Percentiles rank a stretch among this genome's conserved stretches.
Conservation (phyloP, 2,113 vertebrate species). For the Cathartes aura region DNA sequence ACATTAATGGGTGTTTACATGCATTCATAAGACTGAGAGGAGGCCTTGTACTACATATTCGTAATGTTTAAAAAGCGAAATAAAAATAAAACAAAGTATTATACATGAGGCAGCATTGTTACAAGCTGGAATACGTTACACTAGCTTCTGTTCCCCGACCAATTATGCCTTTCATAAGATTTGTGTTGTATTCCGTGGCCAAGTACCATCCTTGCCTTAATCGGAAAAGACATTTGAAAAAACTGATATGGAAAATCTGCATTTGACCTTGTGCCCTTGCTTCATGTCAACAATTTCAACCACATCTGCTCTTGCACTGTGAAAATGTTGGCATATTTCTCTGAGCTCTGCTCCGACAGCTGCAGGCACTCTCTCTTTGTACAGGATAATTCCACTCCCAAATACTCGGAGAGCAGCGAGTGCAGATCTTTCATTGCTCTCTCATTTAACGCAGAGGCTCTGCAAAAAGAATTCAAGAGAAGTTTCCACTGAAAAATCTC, state of each 20-base stretch:
- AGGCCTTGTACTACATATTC: slow-evolving; percentile 53
- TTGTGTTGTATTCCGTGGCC: background rate
- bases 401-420: background rate
- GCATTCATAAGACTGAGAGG: slow-evolving; percentile 38
- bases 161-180: slow-evolving; percentile 29
- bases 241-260: slow-evolving; percentile 68
- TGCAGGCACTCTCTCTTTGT: slow-evolving; percentile 57
- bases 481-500: slow-evolving; percentile 31
- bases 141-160: slow-evolving; percentile 61
- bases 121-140: slow-evolving; percentile 31
- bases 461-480: slow-evolving; percentile 35
- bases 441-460: background rate
- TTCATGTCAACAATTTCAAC: slow-evolving; percentile 64
- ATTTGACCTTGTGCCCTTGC: slow-evolving; percentile 67
- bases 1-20: slow-evolving; percentile 53
- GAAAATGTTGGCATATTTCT: slow-evolving; percentile 70
- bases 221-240: slow-evolving; percentile 54
- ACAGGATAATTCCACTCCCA: slow-evolving; percentile 39
- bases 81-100: slow-evolving; percentile 6
- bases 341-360: slow-evolving; percentile 62
- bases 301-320: slow-evolving; percentile 74
- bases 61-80: background rate
- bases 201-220: slow-evolving; percentile 19
- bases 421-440: slow-evolving; percentile 1
- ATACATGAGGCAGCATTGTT: slow-evolving; percentile 1